A percentile compares a stretch with the other conserved stretches of the same genome.
phyloP scores from a whole-genome alignment of 2,113 vertebrate genomes.

The Albula goreensis region DNA sequence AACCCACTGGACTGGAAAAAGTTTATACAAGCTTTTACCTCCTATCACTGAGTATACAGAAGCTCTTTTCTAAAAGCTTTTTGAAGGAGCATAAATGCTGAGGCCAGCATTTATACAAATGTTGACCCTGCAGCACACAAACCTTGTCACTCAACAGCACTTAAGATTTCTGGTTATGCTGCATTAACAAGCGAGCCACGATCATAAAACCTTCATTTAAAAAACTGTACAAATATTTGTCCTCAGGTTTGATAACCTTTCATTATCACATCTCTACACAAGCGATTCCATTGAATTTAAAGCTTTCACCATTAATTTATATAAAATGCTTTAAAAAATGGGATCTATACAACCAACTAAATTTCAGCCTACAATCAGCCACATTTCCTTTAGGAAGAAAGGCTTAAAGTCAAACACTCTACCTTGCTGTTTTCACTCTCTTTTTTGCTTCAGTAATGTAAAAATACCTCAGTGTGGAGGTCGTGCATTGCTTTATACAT shows the following conservation, averaged over 20 bases:
- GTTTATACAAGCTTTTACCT: conserved; percentile 3
- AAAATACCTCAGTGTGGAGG: background rate
- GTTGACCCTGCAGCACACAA: background rate
- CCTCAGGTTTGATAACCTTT: background rate
- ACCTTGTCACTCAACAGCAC: background rate
- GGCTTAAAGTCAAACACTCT: no score
- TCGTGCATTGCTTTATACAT: background rate
- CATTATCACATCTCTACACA: background rate
- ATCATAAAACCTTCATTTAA: background rate
- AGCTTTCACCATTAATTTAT: background rate
- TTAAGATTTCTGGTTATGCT: background rate
- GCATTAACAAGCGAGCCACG: background rate
- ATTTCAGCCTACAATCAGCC: no score
- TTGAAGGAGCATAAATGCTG: background rate
- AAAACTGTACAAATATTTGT: background rate
- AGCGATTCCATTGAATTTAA: background rate
- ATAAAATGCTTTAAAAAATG: background rate
- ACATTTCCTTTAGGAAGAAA: no score
- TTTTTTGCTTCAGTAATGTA: background rate
- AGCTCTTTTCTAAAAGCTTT: background rate
- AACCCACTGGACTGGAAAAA: background rate
- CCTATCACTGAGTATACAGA: background rate
- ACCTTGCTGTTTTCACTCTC: no score
- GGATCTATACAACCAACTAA: no score
- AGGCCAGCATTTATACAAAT: background rate